These are phyloP conservation scores for Anabas testudineus DNA, from an alignment of 2,797 vertebrate genomes.

Conservation along the genomic window DNA sequence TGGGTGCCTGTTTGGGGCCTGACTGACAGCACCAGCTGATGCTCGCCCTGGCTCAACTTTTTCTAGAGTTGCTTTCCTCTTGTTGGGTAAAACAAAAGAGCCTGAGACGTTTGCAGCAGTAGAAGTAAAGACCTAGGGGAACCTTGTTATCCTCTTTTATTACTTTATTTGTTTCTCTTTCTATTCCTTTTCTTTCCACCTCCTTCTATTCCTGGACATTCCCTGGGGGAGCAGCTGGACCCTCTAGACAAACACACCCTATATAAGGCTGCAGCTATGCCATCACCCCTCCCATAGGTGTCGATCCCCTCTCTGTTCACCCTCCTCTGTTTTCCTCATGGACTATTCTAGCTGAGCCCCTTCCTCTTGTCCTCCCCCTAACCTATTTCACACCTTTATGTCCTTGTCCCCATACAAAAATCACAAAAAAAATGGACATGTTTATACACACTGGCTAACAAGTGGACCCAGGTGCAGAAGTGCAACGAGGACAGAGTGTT, in stretches of 20 bases:
- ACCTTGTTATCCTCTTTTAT: neutral
- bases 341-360: neutral
- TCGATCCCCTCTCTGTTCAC: constrained; percentile 19
- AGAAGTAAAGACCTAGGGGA: neutral
- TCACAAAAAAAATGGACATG: too few species aligned
- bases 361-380: too few species aligned
- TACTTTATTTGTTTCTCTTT: constrained; percentile 5
- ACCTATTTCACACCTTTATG: too few species aligned
- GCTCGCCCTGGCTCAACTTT: neutral
- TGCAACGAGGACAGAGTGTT: too few species aligned
- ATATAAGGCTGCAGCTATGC: constrained; percentile 70
- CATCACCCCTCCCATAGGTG: constrained; percentile 35
- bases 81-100: neutral
- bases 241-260: constrained; percentile 66
- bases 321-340: neutral
- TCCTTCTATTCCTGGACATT: constrained; percentile 79
- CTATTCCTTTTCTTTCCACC: constrained; percentile 15
- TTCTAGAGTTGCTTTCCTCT: constrained; percentile 5
- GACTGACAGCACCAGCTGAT: constrained; percentile 79
- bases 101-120: neutral
- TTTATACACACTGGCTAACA: too few species aligned
- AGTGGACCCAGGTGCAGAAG: too few species aligned
- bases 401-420: too few species aligned
- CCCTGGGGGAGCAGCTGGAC: constrained; percentile 66
- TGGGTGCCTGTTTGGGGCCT: constrained; percentile 33